phyloP scores from a whole-genome alignment of 2,113 vertebrate species.

The Gallinago paraguaiae region DNA sequence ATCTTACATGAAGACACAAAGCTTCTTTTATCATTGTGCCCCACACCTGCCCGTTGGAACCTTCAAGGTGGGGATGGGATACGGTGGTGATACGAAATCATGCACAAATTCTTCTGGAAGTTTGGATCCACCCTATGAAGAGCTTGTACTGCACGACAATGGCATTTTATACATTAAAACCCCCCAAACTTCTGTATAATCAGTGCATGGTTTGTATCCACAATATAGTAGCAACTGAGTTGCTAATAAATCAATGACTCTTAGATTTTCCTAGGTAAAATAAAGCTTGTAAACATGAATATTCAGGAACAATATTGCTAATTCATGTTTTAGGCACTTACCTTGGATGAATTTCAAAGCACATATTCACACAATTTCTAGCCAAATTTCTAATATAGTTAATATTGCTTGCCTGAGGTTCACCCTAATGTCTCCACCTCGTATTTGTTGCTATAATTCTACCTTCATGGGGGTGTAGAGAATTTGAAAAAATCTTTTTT shows the following conservation, averaged over 20 bases:
- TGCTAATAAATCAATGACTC: background rate
- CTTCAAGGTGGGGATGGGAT: background rate
- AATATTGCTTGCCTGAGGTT: background rate
- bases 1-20: background rate
- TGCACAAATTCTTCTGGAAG: background rate
- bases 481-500: background rate
- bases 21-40: background rate
- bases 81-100: background rate
- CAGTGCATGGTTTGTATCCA: background rate
- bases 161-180: background rate
- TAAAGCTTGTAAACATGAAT: background rate
- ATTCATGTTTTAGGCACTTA: background rate
- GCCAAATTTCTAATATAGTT: background rate
- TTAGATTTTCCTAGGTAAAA: background rate
- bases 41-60: background rate
- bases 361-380: background rate
- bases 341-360: background rate
- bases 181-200: fast-evolving
- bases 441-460: background rate
- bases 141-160: background rate
- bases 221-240: background rate
- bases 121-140: background rate
- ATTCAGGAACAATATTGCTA: background rate
- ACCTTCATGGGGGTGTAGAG: background rate
- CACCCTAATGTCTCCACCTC: background rate